Evolutionary conservation across 1,140 invertebrate genomes (phyloP).

Genomic region (Procambarus clarkii): DNA sequence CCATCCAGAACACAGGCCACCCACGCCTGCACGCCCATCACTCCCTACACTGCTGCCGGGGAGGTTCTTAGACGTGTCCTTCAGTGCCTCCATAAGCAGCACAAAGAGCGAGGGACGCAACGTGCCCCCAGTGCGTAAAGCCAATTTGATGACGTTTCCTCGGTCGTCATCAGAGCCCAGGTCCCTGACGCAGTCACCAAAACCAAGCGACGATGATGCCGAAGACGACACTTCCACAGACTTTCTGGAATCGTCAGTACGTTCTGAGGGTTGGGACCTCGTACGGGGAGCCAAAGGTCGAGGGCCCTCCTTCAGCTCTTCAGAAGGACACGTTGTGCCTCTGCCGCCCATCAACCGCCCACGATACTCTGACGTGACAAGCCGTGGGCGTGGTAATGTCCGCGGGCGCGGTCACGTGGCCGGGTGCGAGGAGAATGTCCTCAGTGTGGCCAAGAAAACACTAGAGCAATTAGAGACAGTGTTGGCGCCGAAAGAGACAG

Average conservation of each 20-base stretch:
- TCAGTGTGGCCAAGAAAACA: slow-evolving; percentile 65
- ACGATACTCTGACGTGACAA: neutral
- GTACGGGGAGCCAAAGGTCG: slow-evolving; percentile 27
- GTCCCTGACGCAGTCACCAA: slow-evolving; percentile 13
- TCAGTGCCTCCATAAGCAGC: slow-evolving; percentile 41
- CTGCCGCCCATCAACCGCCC: slow-evolving; percentile 60
- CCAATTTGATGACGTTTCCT: slow-evolving; percentile 40
- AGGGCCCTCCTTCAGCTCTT: neutral
- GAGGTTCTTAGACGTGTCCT: slow-evolving; percentile 34
- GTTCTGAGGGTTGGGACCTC: slow-evolving; percentile 65
- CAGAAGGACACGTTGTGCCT: slow-evolving; percentile 64
- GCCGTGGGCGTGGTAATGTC: slow-evolving; percentile 6
- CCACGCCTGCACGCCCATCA: slow-evolving; percentile 64
- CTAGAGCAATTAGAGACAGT: slow-evolving; percentile 64
- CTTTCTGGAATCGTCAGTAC: slow-evolving; percentile 54
- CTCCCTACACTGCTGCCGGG: slow-evolving; percentile 54
- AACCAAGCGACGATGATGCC: neutral
- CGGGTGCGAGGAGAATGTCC: slow-evolving; percentile 42
- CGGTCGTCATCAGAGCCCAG: slow-evolving; percentile 44
- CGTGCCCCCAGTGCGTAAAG: neutral
- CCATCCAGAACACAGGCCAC: slow-evolving; percentile 44
- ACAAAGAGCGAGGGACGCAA: slow-evolving; percentile 31
- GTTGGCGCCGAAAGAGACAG: slow-evolving; percentile 50
- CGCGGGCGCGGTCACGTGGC: neutral
- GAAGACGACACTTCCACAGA: slow-evolving; percentile 18